Evolutionary conservation across 2,797 vertebrate genomes (phyloP).

Genomic region (Lithobates pipiens): DNA sequence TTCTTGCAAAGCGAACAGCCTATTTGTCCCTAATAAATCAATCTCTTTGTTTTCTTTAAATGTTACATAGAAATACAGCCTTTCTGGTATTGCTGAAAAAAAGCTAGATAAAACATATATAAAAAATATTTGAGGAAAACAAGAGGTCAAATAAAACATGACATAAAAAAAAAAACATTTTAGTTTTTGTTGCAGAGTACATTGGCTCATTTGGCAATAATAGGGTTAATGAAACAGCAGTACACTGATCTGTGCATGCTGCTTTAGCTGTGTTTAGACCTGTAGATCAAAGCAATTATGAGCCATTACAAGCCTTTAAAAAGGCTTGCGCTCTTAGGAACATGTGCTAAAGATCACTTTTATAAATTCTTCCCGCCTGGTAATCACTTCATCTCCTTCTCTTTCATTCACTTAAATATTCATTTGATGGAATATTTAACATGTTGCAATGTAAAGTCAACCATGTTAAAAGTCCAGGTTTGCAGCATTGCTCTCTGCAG

Average conservation of each 20-base stretch:
- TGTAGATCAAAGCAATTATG: slow-evolving; percentile 63
- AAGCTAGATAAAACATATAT: no score
- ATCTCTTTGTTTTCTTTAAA: no score
- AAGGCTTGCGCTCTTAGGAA: slow-evolving; percentile 54
- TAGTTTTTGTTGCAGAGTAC: not conserved
- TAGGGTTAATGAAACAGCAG: slow-evolving; percentile 40
- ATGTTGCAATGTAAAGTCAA: slow-evolving; percentile 29
- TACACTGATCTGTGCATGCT: slow-evolving; percentile 37
- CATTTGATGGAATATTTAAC: slow-evolving; percentile 31
- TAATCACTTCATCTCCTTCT: slow-evolving; percentile 55
- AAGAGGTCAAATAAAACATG: not conserved
- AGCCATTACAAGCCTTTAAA: slow-evolving; percentile 60
- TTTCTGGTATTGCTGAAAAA: no score
- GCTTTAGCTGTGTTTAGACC: slow-evolving; percentile 60
- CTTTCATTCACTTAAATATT: slow-evolving; percentile 49
- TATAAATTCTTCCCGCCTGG: slow-evolving; percentile 56
- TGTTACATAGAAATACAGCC: no score
- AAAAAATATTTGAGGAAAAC: no score
- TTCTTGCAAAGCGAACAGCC: no score
- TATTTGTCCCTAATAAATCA: no score
- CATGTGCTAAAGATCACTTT: slow-evolving; percentile 61
- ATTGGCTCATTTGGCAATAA: not conserved
- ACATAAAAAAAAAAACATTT: not conserved
- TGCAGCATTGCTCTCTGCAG: not conserved
- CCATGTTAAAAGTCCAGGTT: slow-evolving; percentile 4